Base-by-base conservation (phyloP, 2,888 invertebrate species). In the Meiosimyza decipiens region DNA sequence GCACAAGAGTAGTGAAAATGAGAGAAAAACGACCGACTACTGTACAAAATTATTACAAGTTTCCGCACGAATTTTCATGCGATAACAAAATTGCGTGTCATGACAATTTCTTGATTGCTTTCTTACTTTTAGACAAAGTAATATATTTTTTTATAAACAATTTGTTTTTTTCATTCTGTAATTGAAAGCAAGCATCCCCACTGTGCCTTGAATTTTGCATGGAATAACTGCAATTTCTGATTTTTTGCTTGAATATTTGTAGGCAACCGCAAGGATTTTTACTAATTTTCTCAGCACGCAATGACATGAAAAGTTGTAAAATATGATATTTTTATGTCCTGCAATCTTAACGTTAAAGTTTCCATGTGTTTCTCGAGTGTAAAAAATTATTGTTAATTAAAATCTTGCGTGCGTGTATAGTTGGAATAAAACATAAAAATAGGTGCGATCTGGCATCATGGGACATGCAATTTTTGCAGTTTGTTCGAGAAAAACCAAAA, bases 31-130 rank as follows among this genome's bases (percentile, higher is more conserved):
- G 40, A 9, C 40, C 40, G 9, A 40, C 9, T 40, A 40, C 9
- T 9, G 1, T 7, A 40, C 2, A 9, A 40, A 40, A 40, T 40
- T 40, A 40, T 40, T 40, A 40, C 40, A 40, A 40, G 40, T 40
- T 40, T 40, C 40, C 49, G 52, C 54, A 47, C 51, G 64, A 47
- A 55, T 40, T 55, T 67, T 67, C 66, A 54, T 54, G 66, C 55
- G 66, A 54, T 52, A 52, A 67, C 47, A 55, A 67, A 67, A 55
- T 65, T 67, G 66, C 66, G 55, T 67, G 66, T 55, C 66, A 67
- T 67, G 66, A 49, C 22, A 52, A 28, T 40, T 55, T 40, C 40
- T 40, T 9, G 40, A 9, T 40, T 40, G 40, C 9, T 40, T 40
- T 40, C 40, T 40, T 40, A 7, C 40, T 40, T 5, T 40, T 40